Evolutionary conservation across 2,113 vertebrate species (phyloP).

Genomic region (Syrrhaptes paradoxus): DNA sequence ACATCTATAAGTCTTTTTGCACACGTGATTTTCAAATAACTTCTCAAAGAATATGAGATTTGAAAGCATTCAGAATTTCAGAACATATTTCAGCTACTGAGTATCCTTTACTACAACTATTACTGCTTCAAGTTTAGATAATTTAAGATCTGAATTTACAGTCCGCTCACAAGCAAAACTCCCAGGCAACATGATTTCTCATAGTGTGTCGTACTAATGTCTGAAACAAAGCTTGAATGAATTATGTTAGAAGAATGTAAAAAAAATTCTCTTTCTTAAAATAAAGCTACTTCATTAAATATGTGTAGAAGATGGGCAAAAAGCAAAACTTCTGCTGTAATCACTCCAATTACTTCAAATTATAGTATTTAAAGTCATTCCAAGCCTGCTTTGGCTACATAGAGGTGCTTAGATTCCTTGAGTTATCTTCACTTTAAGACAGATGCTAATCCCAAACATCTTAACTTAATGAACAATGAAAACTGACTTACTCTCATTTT

Average conservation of each 20-base stretch:
- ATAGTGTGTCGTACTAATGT: not conserved
- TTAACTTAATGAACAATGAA: not conserved
- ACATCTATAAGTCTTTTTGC: constrained; percentile 17
- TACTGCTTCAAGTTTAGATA: not conserved
- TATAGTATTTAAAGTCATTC: not conserved
- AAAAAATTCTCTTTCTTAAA: constrained; percentile 9
- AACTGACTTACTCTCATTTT: not conserved
- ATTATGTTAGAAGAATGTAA: not conserved
- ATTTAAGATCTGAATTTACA: not conserved
- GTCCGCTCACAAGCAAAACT: not conserved
- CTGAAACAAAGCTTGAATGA: not conserved
- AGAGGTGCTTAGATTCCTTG: not conserved
- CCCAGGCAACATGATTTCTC: not conserved
- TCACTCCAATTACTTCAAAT: not conserved
- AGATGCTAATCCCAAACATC: not conserved
- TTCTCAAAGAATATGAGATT: not conserved
- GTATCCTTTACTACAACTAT: not conserved
- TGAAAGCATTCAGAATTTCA: not conserved
- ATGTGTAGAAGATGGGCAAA: not conserved
- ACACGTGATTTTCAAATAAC: not conserved
- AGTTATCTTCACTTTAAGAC: not conserved
- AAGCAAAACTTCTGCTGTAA: not conserved
- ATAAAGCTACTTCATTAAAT: constrained; percentile 21
- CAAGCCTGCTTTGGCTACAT: not conserved
- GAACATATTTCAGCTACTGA: not conserved